Base-by-base conservation (phyloP, 2,797 vertebrate species). In the Tamandua tetradactyla region DNA sequence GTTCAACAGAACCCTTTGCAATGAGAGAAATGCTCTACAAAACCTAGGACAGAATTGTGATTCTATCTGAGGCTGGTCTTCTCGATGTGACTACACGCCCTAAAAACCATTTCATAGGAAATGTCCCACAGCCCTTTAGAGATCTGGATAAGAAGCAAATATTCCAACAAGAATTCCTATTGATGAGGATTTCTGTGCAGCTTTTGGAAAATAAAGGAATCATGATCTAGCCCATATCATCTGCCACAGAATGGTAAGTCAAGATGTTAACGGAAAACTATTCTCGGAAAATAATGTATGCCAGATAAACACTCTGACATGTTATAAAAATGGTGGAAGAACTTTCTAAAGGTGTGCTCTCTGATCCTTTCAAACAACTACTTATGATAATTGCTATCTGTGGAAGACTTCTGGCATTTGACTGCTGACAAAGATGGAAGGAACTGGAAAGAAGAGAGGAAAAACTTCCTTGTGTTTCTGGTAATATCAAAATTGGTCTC, bases 401-500 rank as follows among this genome's bases (percentile, higher is more conserved):
- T 71, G 18, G 40, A 61, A 64, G 13, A 55, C 22, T 13, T 44
- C n/a, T 47, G 35, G 17, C 40, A 57, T 35, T 83, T 88, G 35
- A 95, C 83, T 83, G 78, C 35, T 78, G 13, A 83, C 61, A 94
- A 85, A 68, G 85, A 40, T 49, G 18, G 32, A 72, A 83, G 35
- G 5, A 1, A 64, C 1, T 18, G 4, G 32, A 90, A 30, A 79
- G 5, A 15, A 94, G 35, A 93, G 84, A 89, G 9, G 44, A 92
- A 72, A 87, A 78, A 42, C 1, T 10, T 76, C n/a, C 25, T 93
- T 79, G 11, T 22, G 78, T 18, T 18, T 81, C n/a, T 79, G 81
- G 68, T 61, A 90, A 95, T 92, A 81, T 88, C 22, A 87, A 64
- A 85, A n/a, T 2, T 64, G 66, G 49, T 18, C 94, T 88, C 32